Base-by-base conservation (phyloP, 2,888 invertebrate species). In the Drosophila ustulata region DNA sequence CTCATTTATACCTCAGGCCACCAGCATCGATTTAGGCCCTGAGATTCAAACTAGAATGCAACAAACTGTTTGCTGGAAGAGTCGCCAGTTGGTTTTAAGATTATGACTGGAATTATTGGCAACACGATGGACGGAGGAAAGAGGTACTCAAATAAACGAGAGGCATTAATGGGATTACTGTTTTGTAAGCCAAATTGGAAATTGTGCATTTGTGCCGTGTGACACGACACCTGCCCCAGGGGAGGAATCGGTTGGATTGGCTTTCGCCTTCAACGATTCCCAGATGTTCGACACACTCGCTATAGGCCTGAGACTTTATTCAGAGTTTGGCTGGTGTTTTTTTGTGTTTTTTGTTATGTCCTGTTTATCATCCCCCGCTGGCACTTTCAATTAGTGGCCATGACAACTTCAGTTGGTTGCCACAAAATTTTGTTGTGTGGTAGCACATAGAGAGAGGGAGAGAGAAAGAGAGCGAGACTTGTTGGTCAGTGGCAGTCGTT, bases 351-450 rank as follows among this genome's bases (percentile, higher is more conserved):
- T 28, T 50, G 51, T 49, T 50, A 32, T 46, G 37, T 28, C 65
- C 43, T 45, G 51, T 32, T 59, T 34, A 58, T 59, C 88, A 73
- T 65, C 78, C 80, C 84, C 68, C 58, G 55, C 41, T 34, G 58
- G 50, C 70, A 43, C 52, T 78, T 81, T 83, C 89, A 82, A 82
- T 88, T 82, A 86, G 83, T 82, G 77, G 66, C 68, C 87, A 82
- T 82, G 89, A 73, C 84, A 82, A 82, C 82, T 71, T 75, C 34
- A 34, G 39, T 39, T 41, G 7, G 70, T 67, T 69, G 49, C 58
- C 67, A 67, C 56, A 57, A 61, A 59, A 55, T 57, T 13, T 43
- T n/a, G 58, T 65, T 7, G 18, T 18, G 2, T 45, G 69, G 30
- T 8, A 18, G 18, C 18, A 18, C 18, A 18, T 18, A 18, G 18